Evolutionary conservation across 2,113 vertebrate species (phyloP).

Genomic region (Camelus dromedarius): DNA sequence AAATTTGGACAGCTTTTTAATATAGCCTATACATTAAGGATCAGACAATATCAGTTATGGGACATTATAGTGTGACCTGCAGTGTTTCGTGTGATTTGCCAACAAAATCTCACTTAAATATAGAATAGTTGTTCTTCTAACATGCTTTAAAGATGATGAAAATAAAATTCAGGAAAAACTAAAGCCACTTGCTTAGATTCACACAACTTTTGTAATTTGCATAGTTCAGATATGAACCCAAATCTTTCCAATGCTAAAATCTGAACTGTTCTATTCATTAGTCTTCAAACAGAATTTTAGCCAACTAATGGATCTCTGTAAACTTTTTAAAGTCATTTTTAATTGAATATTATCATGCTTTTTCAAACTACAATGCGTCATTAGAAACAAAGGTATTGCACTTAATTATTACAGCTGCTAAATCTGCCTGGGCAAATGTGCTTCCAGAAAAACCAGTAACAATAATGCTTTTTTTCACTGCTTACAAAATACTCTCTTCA

Average conservation of each 20-base stretch:
- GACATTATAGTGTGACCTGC: not conserved
- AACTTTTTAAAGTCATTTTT: slow-evolving; percentile 9
- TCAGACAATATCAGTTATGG: not conserved
- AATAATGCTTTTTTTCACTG: not conserved
- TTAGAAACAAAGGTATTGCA: slow-evolving; percentile 25
- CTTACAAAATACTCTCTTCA: not conserved
- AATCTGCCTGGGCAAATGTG: not conserved
- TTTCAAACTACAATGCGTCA: not conserved
- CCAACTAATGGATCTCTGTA: not conserved
- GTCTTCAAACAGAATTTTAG: not conserved
- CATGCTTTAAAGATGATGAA: slow-evolving; percentile 13
- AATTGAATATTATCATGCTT: not conserved
- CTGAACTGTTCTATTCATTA: not conserved
- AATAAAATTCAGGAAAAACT: slow-evolving; percentile 11
- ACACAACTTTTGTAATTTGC: not conserved
- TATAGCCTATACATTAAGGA: not conserved
- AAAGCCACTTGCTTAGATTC: not conserved
- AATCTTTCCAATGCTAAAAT: not conserved
- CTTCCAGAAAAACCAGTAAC: not conserved
- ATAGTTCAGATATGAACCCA: not conserved
- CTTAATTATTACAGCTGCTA: not conserved
- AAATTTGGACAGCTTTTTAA: not conserved
- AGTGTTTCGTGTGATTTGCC: slow-evolving; percentile 7
- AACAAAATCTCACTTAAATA: slow-evolving; percentile 27
- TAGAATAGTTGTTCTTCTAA: not conserved